Conservation (phyloP, 2,797 vertebrate genomes). For the Hozukius guyotensis region DNA sequence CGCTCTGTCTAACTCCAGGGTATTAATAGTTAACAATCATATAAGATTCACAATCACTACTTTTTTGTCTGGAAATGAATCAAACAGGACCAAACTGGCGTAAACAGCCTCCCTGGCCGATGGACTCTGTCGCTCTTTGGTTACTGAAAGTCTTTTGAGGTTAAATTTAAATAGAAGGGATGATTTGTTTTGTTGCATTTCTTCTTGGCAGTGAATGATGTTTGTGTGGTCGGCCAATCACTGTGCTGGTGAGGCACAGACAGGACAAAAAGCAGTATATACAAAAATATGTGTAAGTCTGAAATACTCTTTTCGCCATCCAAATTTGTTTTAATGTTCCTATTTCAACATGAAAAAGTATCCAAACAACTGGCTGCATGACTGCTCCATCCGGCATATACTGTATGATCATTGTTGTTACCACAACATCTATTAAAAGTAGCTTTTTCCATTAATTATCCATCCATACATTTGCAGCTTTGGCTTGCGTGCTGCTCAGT, state of each 20-base stretch:
- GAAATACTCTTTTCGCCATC: neutral
- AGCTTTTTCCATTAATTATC: constrained; percentile 9
- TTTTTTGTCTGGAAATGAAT: constrained; percentile 25
- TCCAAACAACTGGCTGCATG: neutral
- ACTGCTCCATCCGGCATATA: neutral
- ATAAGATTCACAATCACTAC: constrained; percentile 19
- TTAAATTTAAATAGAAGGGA: constrained; percentile 36
- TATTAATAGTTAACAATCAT: constrained; percentile 66
- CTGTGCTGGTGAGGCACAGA: constrained; percentile 3
- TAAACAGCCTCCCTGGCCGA: constrained; percentile 8
- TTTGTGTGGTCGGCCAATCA: constrained; percentile 50
- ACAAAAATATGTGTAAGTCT: neutral
- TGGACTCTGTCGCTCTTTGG: neutral
- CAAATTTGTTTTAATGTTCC: neutral
- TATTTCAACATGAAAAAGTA: neutral
- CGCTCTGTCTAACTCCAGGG: constrained; percentile 21
- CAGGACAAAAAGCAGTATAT: constrained; percentile 12
- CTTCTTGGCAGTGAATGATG: constrained; percentile 41
- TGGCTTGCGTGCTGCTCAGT: constrained; percentile 11
- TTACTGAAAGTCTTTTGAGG: constrained; percentile 10
- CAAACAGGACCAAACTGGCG: constrained; percentile 13
- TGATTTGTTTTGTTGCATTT: constrained; percentile 56
- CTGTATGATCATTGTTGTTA: neutral
- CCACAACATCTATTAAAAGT: neutral
- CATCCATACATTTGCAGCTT: neutral